phyloP scores from a whole-genome alignment of 2,888 invertebrate genomes.

The Celastrina argiolus region DNA sequence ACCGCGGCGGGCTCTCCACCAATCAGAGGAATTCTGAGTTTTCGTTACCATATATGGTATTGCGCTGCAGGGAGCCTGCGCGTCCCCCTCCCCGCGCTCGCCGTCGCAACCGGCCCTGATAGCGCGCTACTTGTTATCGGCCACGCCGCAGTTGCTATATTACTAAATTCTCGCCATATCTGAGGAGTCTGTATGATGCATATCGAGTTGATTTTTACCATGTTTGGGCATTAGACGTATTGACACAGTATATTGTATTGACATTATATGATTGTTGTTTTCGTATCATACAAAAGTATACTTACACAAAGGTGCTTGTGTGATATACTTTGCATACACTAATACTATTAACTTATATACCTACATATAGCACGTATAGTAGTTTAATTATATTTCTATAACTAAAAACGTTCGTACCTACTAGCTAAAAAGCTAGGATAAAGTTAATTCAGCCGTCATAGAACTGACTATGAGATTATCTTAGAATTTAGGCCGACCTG shows the following conservation, averaged over 20 bases:
- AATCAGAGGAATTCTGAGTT: constrained; percentile 63
- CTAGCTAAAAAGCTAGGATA: too few species aligned
- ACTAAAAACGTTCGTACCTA: too few species aligned
- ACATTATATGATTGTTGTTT: too few species aligned
- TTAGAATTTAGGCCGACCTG: too few species aligned
- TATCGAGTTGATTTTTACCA: not conserved
- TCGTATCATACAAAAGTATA: too few species aligned
- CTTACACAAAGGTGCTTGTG: too few species aligned
- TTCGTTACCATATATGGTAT: constrained; percentile 85
- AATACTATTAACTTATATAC: too few species aligned
- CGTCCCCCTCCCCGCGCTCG: constrained; percentile 48
- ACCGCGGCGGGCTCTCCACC: constrained; percentile 74
- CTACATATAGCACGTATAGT: too few species aligned
- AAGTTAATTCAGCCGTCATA: too few species aligned
- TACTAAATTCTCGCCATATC: not conserved
- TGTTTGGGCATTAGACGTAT: not conserved
- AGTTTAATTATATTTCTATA: too few species aligned
- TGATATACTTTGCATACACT: too few species aligned
- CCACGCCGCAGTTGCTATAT: constrained; percentile 37
- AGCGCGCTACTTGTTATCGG: constrained; percentile 61
- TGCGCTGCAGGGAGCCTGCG: constrained; percentile 77
- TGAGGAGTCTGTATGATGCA: not conserved
- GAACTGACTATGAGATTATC: too few species aligned
- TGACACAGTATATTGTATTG: not conserved
- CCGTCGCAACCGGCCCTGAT: constrained; percentile 41